A percentile compares a stretch with the other conserved stretches of the same genome.
Evolutionary conservation across 2,888 invertebrate species (phyloP).

Genomic region (Ligdia adustata): DNA sequence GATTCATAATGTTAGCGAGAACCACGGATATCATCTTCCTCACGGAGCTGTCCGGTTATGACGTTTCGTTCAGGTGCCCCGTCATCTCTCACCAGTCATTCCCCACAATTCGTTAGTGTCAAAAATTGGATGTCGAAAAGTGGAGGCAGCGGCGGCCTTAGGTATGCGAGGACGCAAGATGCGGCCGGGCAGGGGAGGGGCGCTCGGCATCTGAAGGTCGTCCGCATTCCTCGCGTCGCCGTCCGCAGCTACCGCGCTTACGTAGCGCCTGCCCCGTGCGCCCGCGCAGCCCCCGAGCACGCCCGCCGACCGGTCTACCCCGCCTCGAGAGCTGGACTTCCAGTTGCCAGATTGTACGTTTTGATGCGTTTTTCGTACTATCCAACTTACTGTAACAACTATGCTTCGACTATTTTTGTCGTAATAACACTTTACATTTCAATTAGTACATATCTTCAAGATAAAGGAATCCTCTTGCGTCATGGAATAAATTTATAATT

Average conservation of each 20-base stretch:
- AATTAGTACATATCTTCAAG: too few species aligned
- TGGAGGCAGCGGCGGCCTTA: constrained; percentile 76
- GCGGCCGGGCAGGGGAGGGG: constrained; percentile 80
- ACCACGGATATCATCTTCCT: not conserved
- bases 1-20: not conserved
- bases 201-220: constrained; percentile 83
- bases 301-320: constrained; percentile 67
- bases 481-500: too few species aligned
- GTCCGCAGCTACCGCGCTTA: constrained; percentile 84
- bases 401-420: too few species aligned
- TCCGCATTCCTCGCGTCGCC: constrained; percentile 84
- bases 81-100: constrained; percentile 42
- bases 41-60: not conserved
- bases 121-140: constrained; percentile 79
- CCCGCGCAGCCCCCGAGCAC: constrained; percentile 43
- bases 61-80: not conserved
- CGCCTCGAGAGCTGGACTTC: constrained; percentile 44
- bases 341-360: constrained; percentile 25
- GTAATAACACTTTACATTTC: too few species aligned
- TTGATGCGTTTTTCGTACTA: constrained; percentile 25
- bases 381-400: constrained; percentile 13
- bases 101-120: constrained; percentile 70
- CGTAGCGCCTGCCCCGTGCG: constrained; percentile 73
- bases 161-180: constrained; percentile 84
- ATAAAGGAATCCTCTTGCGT: too few species aligned